phyloP scores from a whole-genome alignment of 2,888 invertebrate genomes.

The Zonitis immaculata region DNA sequence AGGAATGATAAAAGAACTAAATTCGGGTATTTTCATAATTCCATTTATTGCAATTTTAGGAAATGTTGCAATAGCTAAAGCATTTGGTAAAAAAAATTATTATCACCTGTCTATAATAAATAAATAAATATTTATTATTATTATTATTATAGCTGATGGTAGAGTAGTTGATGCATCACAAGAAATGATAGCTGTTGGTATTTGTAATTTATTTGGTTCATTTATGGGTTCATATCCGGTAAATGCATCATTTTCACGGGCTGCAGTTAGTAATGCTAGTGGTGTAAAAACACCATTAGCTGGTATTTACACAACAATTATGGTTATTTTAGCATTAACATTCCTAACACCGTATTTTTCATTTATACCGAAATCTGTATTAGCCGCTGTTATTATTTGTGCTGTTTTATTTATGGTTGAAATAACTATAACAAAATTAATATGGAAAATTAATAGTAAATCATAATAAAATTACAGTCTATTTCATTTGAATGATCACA shows the following conservation, averaged over 20 bases:
- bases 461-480: constrained; percentile 25
- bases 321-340: constrained; percentile 67
- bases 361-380: constrained; percentile 64
- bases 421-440: constrained; percentile 53
- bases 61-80: constrained; percentile 75
- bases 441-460: constrained; percentile 64
- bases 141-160: constrained; percentile 53
- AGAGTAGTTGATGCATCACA: constrained; percentile 69
- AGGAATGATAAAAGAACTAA: constrained; percentile 55
- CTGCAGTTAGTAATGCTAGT: constrained; percentile 76
- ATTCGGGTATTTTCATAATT: constrained; percentile 61
- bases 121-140: too few species aligned
- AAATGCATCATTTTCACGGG: constrained; percentile 67
- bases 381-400: constrained; percentile 70
- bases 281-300: constrained; percentile 72
- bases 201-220: constrained; percentile 68
- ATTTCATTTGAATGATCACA: too few species aligned
- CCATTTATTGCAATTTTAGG: constrained; percentile 69
- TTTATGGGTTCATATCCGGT: constrained; percentile 77
- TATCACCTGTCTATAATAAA: too few species aligned
- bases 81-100: constrained; percentile 65
- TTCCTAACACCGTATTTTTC: constrained; percentile 72
- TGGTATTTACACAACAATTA: constrained; percentile 54
- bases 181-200: constrained; percentile 71
- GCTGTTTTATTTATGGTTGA: constrained; percentile 75